Evolutionary conservation across 1,140 invertebrate genomes (phyloP), one percentile per base, ranked within the genome.

Genomic region (Babylonia areolata): DNA sequence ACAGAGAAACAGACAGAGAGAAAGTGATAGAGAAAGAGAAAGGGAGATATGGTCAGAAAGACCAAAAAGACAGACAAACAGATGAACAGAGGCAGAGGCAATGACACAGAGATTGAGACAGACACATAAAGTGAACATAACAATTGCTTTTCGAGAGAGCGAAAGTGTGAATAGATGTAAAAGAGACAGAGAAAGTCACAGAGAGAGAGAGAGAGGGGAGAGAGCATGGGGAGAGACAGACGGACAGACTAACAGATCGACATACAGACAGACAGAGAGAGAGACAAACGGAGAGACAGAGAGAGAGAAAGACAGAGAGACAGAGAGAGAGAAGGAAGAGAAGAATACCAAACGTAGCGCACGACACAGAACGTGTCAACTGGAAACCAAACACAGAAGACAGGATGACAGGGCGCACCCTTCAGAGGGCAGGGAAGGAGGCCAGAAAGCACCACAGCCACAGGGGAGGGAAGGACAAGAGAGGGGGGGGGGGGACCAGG

Each of bases 241-340:
- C 3, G 31, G 73, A 35, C 15, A 75, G 33, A 35, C 15, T 3
- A 31, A 75, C 3, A 75, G 73, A 35, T 9, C 17, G n/a, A 77
- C 15, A 77, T n/a, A 77, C 33, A 77, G 73, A 77, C 73, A 77
- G 73, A 77, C 73, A 37, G 73, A 37, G 9, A 77, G 73, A 39
- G 31, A 11, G 31, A 77, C 6, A 35, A 33, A 77, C 73, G 31
- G 73, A 77, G 12, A 35, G 15, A 77, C 0, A 77, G 31, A 77
- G 73, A 77, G 37, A 77, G 73, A 77, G 11, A 77, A 11, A 77
- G 33, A 77, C 23, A 77, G 33, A 77, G 31, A 77, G 33, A 39
- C 23, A 5, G 73, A 77, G 3, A 77, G 73, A 77, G 73, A 77
- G 33, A 75, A 31, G 31, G 73, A 77, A 33, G 31, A 33, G 31